These are phyloP conservation scores for Tanypteryx hageni DNA, from an alignment of 2,888 invertebrate species.

Conservation along the genomic window DNA sequence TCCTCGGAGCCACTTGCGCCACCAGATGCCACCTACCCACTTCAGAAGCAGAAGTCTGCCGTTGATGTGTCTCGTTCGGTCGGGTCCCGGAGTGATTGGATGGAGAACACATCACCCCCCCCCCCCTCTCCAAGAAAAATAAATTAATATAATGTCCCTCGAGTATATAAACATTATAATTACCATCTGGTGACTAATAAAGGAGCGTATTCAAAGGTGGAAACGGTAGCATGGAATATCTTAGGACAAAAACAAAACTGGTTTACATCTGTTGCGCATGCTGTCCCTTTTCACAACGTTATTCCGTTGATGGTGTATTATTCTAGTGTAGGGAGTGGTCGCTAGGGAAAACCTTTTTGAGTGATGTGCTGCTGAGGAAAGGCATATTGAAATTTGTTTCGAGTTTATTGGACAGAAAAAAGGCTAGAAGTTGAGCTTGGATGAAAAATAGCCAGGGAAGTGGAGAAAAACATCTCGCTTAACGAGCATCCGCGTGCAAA, in stretches of 20 bases:
- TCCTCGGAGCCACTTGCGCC: slow-evolving; percentile 47
- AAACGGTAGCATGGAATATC: no score
- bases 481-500: background rate
- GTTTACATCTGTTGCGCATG: no score
- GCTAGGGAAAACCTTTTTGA: background rate
- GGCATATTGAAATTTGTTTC: background rate
- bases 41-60: slow-evolving; percentile 36
- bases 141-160: background rate
- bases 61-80: background rate
- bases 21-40: slow-evolving; percentile 1
- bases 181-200: no score
- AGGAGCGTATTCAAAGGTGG: no score
- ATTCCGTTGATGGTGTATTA: no score
- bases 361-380: background rate
- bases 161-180: background rate
- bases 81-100: background rate
- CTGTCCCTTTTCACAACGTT: no score
- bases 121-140: background rate
- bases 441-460: background rate
- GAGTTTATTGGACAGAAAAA: background rate
- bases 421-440: background rate
- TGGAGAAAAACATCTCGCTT: background rate
- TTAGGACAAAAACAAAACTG: no score
- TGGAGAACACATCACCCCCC: background rate
- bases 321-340: no score